Evolutionary conservation across 92 coral and sea anemone genomes (phyloP), one percentile per base, ranked within the genome.

Genomic region (Isaurus tuberculatus): DNA sequence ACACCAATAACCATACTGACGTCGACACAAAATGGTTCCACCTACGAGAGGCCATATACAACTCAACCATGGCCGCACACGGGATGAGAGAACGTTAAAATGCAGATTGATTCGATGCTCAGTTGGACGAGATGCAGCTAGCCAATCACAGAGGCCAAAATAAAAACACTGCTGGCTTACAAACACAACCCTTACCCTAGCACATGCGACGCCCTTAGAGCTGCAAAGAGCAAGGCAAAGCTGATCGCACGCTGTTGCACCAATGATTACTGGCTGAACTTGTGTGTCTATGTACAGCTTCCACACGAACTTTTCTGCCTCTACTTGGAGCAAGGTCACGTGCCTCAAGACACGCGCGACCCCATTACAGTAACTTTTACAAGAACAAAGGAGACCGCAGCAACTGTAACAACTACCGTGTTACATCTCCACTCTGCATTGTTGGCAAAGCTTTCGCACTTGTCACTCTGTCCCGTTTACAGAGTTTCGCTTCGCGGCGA

Each of bases 51-150:
- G 58, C 20, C n/a, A 49, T 49, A 0, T 49, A 7, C 16, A 3
- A 49, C 23, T 49, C 58, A 49, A n/a, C 68, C 68, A 61, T 28
- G 32, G 32, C 68, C 28, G n/a, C 58, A 49, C 4, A 11, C 14
- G 75, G 27, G 49, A 70, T 30, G 49, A 70, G 10, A 43, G 30
- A 70, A 4, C 57, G 26, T 6, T 34, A 37, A 57, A 72, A 48
- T 37, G 78, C 78, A 26, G 58, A 72, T 57, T 72, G 78, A 30
- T 37, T 40, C 58, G 32, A 72, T 55, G 49, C 57, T 4, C 78
- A 36, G 9, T 72, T 55, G 58, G 78, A 72, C 25, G 27, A 72
- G 17, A 42, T 72, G 55, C 31, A 72, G 60, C 57, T 55, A 72
- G 60, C 57, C 78, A 8, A 57, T 37, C 31, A 72, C 30, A 0